These are phyloP conservation scores for Gymnopithys bicolor DNA, from an alignment of 2,797 vertebrate genomes.

Conservation along the genomic window DNA sequence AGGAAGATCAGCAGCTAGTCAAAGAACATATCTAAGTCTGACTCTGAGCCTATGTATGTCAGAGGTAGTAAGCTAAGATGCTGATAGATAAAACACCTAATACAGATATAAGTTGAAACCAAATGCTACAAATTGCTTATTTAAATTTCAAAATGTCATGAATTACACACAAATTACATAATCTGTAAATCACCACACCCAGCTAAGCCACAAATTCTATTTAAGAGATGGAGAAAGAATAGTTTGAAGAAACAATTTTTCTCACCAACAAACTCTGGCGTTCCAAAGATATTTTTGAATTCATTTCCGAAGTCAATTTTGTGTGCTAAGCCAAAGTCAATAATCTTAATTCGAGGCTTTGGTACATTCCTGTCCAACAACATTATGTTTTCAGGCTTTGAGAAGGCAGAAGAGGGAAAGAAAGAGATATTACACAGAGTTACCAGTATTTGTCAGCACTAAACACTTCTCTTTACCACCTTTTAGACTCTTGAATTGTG, in stretches of 20 bases:
- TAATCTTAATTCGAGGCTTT: slow-evolving; percentile 98
- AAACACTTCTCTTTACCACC: background rate
- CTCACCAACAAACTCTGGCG: slow-evolving; percentile 97
- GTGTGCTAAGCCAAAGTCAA: slow-evolving; percentile 97
- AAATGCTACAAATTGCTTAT: background rate
- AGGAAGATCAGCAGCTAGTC: slow-evolving; percentile 29
- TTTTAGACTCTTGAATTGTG: background rate
- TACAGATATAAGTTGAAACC: background rate
- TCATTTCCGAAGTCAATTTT: slow-evolving; percentile 98
- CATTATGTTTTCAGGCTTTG: slow-evolving; percentile 99
- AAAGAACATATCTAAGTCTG: background rate
- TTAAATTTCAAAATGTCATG: background rate
- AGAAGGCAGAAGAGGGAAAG: background rate
- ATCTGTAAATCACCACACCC: background rate
- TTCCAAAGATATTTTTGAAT: slow-evolving; percentile 99
- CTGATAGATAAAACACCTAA: background rate
- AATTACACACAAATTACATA: background rate
- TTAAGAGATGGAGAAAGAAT: background rate
- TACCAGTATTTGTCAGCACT: background rate
- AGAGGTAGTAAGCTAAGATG: background rate
- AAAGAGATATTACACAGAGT: background rate
- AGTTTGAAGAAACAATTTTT: slow-evolving; percentile 40
- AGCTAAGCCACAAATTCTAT: background rate
- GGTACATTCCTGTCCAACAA: slow-evolving; percentile 90
- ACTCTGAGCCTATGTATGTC: background rate